These are phyloP conservation scores for Lamproptera curius DNA, from an alignment of 2,888 invertebrate genomes.

Conservation along the genomic window DNA sequence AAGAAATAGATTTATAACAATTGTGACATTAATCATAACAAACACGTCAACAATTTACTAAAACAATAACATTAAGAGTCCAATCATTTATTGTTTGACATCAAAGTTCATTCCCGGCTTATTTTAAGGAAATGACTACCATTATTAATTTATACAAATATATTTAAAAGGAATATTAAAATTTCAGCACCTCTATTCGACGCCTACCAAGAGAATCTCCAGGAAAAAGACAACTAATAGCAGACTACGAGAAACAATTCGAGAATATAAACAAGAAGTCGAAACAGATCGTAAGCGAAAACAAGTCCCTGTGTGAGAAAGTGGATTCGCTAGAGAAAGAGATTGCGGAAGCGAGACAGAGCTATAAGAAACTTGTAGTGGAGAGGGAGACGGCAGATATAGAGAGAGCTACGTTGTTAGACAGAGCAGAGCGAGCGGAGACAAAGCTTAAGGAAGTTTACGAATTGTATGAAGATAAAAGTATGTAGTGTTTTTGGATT, in stretches of 20 bases:
- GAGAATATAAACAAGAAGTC: slow-evolving; percentile 84
- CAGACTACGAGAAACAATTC: slow-evolving; percentile 84
- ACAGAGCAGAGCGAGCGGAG: slow-evolving; percentile 84
- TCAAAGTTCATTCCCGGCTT: too few relatives aligned
- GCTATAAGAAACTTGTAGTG: slow-evolving; percentile 54
- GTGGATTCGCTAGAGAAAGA: slow-evolving; percentile 51
- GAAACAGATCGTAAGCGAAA: slow-evolving; percentile 84
- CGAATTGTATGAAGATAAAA: slow-evolving; percentile 85
- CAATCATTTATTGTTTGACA: too few relatives aligned
- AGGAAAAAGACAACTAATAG: slow-evolving; percentile 86
- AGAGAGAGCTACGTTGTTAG: slow-evolving; percentile 71
- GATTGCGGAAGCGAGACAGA: slow-evolving; percentile 54
- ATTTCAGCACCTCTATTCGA: slow-evolving; percentile 82
- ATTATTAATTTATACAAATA: too few relatives aligned
- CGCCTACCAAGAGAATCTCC: slow-evolving; percentile 87
- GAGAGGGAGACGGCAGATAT: slow-evolving; percentile 68
- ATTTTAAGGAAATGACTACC: too few relatives aligned
- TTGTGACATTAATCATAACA: too few relatives aligned
- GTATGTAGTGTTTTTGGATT: too few relatives aligned
- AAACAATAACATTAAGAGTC: too few relatives aligned
- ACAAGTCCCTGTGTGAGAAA: slow-evolving; percentile 78
- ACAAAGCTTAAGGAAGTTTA: slow-evolving; percentile 86
- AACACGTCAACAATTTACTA: too few relatives aligned
- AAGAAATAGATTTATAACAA: too few relatives aligned
- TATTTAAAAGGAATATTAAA: too few relatives aligned